phyloP scores from a whole-genome alignment of 2,113 vertebrate species.

The Illadopsis cleaveri region DNA sequence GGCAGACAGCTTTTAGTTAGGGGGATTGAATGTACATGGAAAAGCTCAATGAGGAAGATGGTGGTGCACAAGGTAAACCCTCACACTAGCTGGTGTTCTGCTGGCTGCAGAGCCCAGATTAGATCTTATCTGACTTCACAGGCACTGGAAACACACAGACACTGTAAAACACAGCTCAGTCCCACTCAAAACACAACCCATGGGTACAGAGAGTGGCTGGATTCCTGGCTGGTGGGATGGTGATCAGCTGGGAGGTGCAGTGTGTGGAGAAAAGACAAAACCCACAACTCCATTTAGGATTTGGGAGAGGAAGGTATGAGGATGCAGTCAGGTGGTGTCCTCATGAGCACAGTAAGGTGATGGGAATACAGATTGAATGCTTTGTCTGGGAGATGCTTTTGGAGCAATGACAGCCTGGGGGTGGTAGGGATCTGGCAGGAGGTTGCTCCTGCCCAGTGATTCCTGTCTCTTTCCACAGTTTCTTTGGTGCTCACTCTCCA shows the following conservation, averaged over 20 bases:
- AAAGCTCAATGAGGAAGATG: background rate
- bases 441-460: background rate
- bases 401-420: background rate
- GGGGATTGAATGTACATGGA: background rate
- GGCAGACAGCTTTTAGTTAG: background rate
- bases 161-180: background rate
- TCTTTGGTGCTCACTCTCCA: background rate
- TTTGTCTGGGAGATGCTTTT: background rate
- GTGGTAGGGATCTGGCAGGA: background rate
- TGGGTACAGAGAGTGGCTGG: background rate
- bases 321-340: background rate
- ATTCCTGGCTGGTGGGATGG: background rate
- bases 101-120: conserved; percentile 6
- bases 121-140: background rate
- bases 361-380: background rate
- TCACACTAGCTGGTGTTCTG: background rate
- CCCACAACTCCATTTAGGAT: rapidly evolving
- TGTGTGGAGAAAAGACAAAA: background rate
- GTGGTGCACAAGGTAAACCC: background rate
- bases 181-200: background rate
- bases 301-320: background rate
- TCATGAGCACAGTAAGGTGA: background rate
- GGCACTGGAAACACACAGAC: background rate
- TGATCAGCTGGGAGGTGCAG: background rate
- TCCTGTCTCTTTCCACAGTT: background rate